Evolutionary conservation across 1,140 invertebrate genomes (phyloP), one percentile per base, ranked within the genome.

Genomic region (Lasioglossum baleicum): DNA sequence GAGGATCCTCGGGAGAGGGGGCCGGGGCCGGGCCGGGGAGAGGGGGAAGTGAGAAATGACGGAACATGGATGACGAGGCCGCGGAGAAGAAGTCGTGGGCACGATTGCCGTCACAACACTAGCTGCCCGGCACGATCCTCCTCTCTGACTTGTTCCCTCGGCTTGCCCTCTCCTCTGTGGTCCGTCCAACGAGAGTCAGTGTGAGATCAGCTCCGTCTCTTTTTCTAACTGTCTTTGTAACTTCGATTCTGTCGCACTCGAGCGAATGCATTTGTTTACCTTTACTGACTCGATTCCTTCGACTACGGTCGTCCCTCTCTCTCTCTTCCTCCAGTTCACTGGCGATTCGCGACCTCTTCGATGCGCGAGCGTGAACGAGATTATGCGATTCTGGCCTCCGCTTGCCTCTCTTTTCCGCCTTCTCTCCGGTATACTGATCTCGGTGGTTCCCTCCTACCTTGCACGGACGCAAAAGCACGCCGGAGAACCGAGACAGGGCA

Each of bases 51-150:
- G 35, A 70, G 75, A 70, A 64, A 68, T 70, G 80, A 83, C 71
- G 80, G 82, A 75, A 86, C 79, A 71, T 71, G 85, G 82, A 76
- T 83, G 56, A 64, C 67, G 76, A 65, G 42, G 53, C 76, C 79
- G 63, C 70, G 68, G 78, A 78, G 82, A 84, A 81, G 82, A 85
- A 87, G 83, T 89, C 87, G 87, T 88, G 88, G 88, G 80, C 84
- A 88, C 88, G 84, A 86, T 91, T 81, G 89, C 89, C 88, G 90
- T 90, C 90, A 90, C 89, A 90, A 91, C 88, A 91, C 90, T 91
- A 89, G 89, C 87, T 86, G 89, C 85, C 83, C 17, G 13, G 76
- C 81, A 75, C 78, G 75, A 60, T 76, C 77, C 81, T 77, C 75
- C 82, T 85, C 83, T 66, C 83, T 81, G 81, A 84, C 84, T 75